phyloP scores from a whole-genome alignment of 1,140 invertebrate genomes.

The Pogonomyrmex barbatus region DNA sequence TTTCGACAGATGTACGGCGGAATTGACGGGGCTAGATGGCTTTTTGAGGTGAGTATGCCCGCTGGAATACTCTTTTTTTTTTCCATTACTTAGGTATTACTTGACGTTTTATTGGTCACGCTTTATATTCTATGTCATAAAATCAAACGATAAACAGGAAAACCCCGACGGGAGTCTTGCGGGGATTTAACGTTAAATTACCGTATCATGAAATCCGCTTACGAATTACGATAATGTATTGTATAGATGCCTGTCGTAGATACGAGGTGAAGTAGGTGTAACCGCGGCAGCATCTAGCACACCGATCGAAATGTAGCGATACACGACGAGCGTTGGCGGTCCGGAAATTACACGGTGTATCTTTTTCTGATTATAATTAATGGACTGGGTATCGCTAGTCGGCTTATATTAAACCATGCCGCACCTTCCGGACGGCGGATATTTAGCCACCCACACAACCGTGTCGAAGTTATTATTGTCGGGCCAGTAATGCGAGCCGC shows the following conservation, averaged over 20 bases:
- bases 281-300: not conserved
- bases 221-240: slow-evolving; percentile 8
- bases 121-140: slow-evolving; percentile 2
- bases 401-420: slow-evolving; percentile 55
- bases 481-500: slow-evolving; percentile 21
- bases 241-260: not conserved
- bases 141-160: not conserved
- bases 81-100: not conserved
- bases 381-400: slow-evolving; percentile 65
- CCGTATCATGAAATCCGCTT: not conserved
- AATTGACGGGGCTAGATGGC: not conserved
- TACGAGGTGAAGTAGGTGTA: slow-evolving; percentile 8
- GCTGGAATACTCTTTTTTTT: not conserved
- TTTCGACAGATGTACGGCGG: not conserved
- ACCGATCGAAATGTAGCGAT: not conserved
- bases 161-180: not conserved
- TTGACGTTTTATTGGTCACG: not conserved
- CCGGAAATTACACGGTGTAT: slow-evolving; percentile 71
- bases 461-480: slow-evolving; percentile 67
- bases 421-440: slow-evolving; percentile 66
- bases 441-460: slow-evolving; percentile 43
- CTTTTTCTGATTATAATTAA: slow-evolving; percentile 74
- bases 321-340: slow-evolving; percentile 11
- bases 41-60: not conserved
- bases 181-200: slow-evolving; percentile 12